Conservation (phyloP, 2,888 invertebrate genomes). For the Lamellibrachia satsuma region DNA sequence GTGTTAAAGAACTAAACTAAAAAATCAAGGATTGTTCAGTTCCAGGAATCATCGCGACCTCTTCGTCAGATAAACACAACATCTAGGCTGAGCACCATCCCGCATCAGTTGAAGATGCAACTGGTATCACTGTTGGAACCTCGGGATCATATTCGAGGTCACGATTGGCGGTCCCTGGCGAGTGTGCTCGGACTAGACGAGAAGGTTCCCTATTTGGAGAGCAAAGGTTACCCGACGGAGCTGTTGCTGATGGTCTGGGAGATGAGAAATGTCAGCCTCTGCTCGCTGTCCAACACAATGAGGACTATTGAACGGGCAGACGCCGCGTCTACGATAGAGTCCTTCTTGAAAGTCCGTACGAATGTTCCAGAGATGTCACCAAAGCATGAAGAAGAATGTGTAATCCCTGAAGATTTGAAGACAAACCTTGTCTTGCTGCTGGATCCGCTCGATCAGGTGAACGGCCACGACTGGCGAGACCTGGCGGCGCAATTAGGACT, state of each 20-base stretch:
- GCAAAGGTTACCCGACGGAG: neutral
- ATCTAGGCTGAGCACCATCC: neutral
- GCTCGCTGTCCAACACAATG: neutral
- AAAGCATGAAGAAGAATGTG: neutral
- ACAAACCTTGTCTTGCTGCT: neutral
- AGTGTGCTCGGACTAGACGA: slow-evolving; percentile 6
- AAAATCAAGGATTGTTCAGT: neutral
- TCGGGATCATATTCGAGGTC: neutral
- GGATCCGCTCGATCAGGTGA: neutral
- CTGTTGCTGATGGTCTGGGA: slow-evolving; percentile 6
- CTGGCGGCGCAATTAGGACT: neutral
- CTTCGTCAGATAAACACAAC: neutral
- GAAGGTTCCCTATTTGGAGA: neutral
- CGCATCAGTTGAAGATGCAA: neutral
- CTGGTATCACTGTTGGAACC: neutral
- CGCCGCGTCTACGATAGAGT: slow-evolving; percentile 1
- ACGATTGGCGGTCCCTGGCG: neutral
- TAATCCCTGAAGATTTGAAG: slow-evolving; percentile 5
- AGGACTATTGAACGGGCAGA: neutral
- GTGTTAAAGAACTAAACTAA: too few relatives aligned
- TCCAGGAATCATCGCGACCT: neutral
- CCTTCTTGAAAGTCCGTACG: neutral
- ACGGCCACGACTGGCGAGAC: slow-evolving; percentile 3
- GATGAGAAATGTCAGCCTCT: neutral
- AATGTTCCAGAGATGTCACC: neutral